Base-by-base conservation (phyloP, 2,113 vertebrate genomes). In the Petroica traversi region DNA sequence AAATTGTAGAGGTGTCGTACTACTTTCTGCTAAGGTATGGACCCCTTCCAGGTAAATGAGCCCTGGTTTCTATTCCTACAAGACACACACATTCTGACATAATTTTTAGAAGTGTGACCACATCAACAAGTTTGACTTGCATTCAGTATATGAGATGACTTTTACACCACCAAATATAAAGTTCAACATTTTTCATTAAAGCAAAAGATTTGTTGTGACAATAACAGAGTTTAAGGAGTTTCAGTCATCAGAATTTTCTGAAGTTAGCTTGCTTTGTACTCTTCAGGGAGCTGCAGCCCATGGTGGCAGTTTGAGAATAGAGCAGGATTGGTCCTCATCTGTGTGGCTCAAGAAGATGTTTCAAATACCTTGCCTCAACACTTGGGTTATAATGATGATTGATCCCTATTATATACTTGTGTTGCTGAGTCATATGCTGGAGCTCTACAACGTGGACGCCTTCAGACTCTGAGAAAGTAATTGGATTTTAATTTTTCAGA, bases 1-100 rank as follows among this genome's bases (percentile, higher is more conserved):
- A 2, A 88, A 41, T 12, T 38, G 26, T 33, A 63, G 63, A 85
- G 6, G 19, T 63, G 8, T 78, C 0, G 0, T 34, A 34, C 6
- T 5, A 22, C 14, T 55, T 86, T 62, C 48, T 72, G 17, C 26
- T 85, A n/a, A 59, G n/a, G 24, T 59, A 48, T 26, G 52, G 23
- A 84, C 48, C 20, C 5, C 25, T 51, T 71, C 14, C 48, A 85
- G 64, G 57, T 18, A 57, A 8, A 14, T 2, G 3, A 34, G 14
- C 9, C 17, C 3, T 14, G 20, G 4, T n/a, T 85, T 72, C 71
- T 38, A 57, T 25, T 79, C 78, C 79, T 76, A 19, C 41, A 45
- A 64, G 67, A 34, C 6, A 45, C 22, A 23, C 5, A 29, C 0
- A 0, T 48, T 83, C 38, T 25, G 11, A 31, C 26, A 16, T 29